Percentiles rank a stretch among this genome's conserved stretches.
Conservation (phyloP, 1,140 invertebrate species). For the Hetaerina americana region DNA sequence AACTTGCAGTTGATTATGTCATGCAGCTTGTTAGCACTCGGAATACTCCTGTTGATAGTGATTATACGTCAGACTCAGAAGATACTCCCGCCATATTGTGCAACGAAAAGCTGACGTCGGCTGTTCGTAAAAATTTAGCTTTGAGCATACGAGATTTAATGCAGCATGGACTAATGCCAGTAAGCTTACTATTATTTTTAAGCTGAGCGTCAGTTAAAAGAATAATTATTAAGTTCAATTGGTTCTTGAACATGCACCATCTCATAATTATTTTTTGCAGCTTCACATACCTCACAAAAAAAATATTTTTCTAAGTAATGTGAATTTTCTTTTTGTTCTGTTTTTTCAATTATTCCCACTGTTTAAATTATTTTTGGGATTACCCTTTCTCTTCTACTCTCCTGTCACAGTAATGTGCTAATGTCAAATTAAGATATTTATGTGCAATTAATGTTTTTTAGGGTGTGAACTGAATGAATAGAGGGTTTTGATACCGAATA, state of each 20-base stretch:
- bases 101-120: slow-evolving; percentile 64
- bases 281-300: slow-evolving; percentile 10
- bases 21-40: slow-evolving; percentile 40
- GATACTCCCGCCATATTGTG: slow-evolving; percentile 37
- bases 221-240: neutral
- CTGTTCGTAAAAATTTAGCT: slow-evolving; percentile 83
- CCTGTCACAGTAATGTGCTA: no score
- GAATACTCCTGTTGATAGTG: slow-evolving; percentile 37
- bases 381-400: no score
- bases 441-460: no score
- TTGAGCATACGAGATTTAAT: slow-evolving; percentile 79
- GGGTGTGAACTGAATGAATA: no score
- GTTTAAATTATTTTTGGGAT: no score
- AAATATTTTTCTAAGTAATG: no score
- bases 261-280: no score
- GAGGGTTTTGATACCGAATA: no score
- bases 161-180: slow-evolving; percentile 76
- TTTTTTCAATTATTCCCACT: no score
- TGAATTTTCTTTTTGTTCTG: no score
- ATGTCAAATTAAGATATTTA: no score
- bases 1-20: slow-evolving; percentile 75
- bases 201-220: neutral
- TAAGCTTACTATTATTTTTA: slow-evolving; percentile 21
- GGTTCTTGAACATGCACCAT: no score
- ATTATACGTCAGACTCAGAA: slow-evolving; percentile 50